Evolutionary conservation across 1,140 invertebrate genomes (phyloP).

Genomic region (Lamellibrachia luymesi): DNA sequence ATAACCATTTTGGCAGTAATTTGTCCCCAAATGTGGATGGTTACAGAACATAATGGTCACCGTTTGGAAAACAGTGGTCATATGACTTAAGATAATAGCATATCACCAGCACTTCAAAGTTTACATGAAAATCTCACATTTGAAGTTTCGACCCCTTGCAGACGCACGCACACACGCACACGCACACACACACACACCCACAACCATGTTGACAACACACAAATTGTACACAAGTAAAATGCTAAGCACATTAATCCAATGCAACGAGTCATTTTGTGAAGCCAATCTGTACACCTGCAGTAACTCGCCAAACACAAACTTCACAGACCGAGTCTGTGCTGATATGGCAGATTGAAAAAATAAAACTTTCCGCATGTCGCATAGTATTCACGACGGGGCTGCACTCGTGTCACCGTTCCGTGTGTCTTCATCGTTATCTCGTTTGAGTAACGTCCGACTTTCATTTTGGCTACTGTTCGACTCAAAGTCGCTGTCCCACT

Average conservation of each 20-base stretch:
- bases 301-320: neutral
- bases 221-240: neutral
- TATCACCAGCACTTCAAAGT: neutral
- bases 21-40: neutral
- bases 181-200: neutral
- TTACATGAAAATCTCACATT: neutral
- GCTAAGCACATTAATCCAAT: neutral
- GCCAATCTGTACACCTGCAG: neutral
- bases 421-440: neutral
- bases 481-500: slow-evolving; percentile 54
- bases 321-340: neutral
- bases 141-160: neutral
- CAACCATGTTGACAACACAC: neutral
- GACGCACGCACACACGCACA: neutral
- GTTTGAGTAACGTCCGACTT: slow-evolving; percentile 8
- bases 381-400: neutral
- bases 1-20: neutral
- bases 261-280: neutral
- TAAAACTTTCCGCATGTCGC: neutral
- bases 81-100: neutral
- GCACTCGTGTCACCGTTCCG: neutral
- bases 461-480: slow-evolving; percentile 9
- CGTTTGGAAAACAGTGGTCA: neutral
- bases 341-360: neutral
- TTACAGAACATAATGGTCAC: neutral